Evolutionary conservation across 2,888 invertebrate species (phyloP).

Genomic region (Arctia plantaginis): DNA sequence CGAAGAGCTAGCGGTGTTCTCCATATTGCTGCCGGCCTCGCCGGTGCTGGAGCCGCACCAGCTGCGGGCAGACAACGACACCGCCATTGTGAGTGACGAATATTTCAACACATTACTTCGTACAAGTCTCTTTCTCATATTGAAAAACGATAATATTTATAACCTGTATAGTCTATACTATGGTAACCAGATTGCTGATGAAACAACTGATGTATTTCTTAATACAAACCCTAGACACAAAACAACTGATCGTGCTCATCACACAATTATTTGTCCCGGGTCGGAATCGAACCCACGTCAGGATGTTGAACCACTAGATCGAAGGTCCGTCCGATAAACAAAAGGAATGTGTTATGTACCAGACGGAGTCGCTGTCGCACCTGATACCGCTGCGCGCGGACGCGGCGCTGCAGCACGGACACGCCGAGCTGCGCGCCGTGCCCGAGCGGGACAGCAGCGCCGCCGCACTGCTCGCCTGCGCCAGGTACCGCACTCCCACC

Average conservation of each 20-base stretch:
- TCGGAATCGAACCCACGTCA: too few relatives aligned
- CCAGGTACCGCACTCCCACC: constrained; percentile 85
- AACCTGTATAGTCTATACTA: too few relatives aligned
- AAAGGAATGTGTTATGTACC: constrained; percentile 9
- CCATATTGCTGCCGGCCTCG: constrained; percentile 92
- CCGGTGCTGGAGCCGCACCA: constrained; percentile 85
- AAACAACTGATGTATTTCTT: too few relatives aligned
- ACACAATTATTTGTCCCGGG: too few relatives aligned
- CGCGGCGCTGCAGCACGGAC: constrained; percentile 89
- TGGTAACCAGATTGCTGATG: too few relatives aligned
- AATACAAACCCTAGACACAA: too few relatives aligned
- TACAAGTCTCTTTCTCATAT: too few relatives aligned
- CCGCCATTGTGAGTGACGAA: constrained; percentile 53
- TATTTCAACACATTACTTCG: neutral
- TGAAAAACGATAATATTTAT: too few relatives aligned
- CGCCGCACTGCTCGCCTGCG: constrained; percentile 87
- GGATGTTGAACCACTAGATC: too few relatives aligned
- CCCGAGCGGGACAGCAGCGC: constrained; percentile 79
- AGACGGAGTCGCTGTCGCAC: constrained; percentile 60
- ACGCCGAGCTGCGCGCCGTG: constrained; percentile 71
- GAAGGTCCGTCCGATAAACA: too few relatives aligned
- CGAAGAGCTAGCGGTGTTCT: constrained; percentile 87
- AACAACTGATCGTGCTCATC: too few relatives aligned
- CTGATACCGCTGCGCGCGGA: constrained; percentile 79
- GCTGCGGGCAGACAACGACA: constrained; percentile 59